Base-by-base conservation (phyloP, 2,113 vertebrate genomes). In the Arothron firmamentum region DNA sequence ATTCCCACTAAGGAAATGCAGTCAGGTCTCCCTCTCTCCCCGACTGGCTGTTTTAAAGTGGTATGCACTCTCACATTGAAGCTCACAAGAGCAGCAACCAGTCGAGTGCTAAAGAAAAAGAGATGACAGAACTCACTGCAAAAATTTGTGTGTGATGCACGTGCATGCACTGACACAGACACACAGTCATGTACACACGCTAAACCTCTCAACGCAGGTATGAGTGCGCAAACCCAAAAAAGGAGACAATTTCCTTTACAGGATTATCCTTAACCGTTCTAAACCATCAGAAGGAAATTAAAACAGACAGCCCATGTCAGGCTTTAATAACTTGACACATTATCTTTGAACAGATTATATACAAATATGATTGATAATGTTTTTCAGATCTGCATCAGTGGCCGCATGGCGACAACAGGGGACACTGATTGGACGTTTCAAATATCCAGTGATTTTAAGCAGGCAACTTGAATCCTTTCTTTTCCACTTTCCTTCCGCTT, bases 1-100 rank as follows among this genome's bases (percentile, higher is more conserved):
- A 85, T 79, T 85, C 87, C 73, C 73, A 70, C 75, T 78, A 71
- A 82, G 74, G 75, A 83, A 80, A 78, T 79, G 78, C 67, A 74
- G 79, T 63, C 53, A 16, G 47, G 15, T 63, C 62, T 66, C 65
- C 59, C n/a, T n/a, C 61, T 62, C 83, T 77, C 53, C 59, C 62
- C 50, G 53, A 58, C 47, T 48, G 64, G 25, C 54, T 20, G 69
- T 75, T 79, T 88, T 85, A 85, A 87, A 85, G 85, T 5, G 75
- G 69, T 63, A 86, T 58, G 59, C 77, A 64, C 81, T 56, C 74
- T 56, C n/a, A 28, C 47, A 6, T 52, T 61, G 63, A 63, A 59
- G 62, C 59, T 73, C 57, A 21, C 41, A 58, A 6, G 20, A 14
- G 65, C 43, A 64, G 53, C 10, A 48, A 57, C 18, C 59, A 48